Percentiles rank a stretch among this genome's conserved stretches.
Conservation (phyloP, 2,888 invertebrate genomes). For the Eupithecia centaureata region DNA sequence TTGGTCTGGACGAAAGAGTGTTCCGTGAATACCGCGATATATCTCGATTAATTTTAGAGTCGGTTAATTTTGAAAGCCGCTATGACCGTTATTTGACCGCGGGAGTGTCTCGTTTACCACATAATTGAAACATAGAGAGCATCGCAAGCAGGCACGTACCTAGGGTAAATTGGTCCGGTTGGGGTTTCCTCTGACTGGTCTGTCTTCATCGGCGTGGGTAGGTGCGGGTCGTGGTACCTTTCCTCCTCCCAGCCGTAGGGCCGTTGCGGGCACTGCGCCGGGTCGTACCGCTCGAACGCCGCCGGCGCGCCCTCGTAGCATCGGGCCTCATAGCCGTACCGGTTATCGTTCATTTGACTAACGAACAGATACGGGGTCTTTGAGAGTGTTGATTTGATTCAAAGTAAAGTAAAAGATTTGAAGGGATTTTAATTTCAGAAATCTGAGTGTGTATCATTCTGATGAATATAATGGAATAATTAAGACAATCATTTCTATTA, state of each 20-base stretch:
- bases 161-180: constrained; percentile 89
- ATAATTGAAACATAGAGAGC: constrained; percentile 55
- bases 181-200: constrained; percentile 87
- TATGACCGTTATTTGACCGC: constrained; percentile 18
- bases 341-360: constrained; percentile 85
- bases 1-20: constrained; percentile 85
- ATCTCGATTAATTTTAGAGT: background rate
- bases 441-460: background rate
- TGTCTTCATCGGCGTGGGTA: constrained; percentile 86
- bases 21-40: constrained; percentile 32
- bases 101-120: constrained; percentile 77
- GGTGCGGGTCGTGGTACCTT: constrained; percentile 84
- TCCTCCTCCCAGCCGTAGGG: constrained; percentile 85
- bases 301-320: constrained; percentile 81
- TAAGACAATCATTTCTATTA: background rate
- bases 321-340: constrained; percentile 80
- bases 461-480: background rate
- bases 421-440: background rate
- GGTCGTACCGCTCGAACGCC: constrained; percentile 82
- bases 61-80: constrained; percentile 13
- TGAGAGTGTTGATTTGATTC: constrained; percentile 10
- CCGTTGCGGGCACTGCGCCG: constrained; percentile 77
- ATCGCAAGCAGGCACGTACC: constrained; percentile 71
- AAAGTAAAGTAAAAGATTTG: background rate
- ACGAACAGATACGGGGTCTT: constrained; percentile 21